Evolutionary conservation across 2,797 vertebrate species (phyloP), one percentile per base, ranked within the genome.

Genomic region (Tadarida brasiliensis): DNA sequence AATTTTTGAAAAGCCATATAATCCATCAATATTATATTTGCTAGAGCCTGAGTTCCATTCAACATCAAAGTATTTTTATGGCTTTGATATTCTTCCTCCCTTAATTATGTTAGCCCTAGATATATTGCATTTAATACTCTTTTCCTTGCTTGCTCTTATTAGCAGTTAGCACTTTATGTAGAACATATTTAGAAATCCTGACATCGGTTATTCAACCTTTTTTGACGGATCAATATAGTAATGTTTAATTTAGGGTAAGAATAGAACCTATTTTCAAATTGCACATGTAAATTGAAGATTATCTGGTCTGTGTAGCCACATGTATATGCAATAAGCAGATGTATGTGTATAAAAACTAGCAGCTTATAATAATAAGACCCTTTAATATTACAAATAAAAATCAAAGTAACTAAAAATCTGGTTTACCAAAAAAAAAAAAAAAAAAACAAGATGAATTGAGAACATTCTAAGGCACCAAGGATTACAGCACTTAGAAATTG

Each of bases 21-120:
- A 98, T 98, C 98, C 98, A 97, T 97, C 76, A 90, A 98, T 98
- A 98, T 98, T 98, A 89, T 97, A 97, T 98, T 98, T 98, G 97
- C 98, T 98, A 97, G 98, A 98, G 91, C 96, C 97, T 94, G 90
- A 94, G 47, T 98, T 98, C 98, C 78, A 91, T 93, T 65, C 87
- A 95, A 96, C 94, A 98, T 97, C 92, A 97, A 98, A 35, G 28
- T 20, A 77, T 54, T 97, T 97, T 97, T 95, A 68, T 94, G 96
- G 80, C 95, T 98, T 98, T 98, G 71, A 51, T 94, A 95, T 87
- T 96, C 97, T 97, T 96, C 20, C 47, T 97, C 28, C 63, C 91
- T 85, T 96, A 97, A 97, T 98, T 97, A 97, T 96, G 94, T 97
- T 96, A 97, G 77, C 87, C 95, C 90, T 96, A 95, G 82, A 78